Percentiles rank a stretch among this genome's conserved stretches.
Evolutionary conservation across 35 echinoderm and acorn worm species (phyloP).

Genomic region (Lytechinus pictus): DNA sequence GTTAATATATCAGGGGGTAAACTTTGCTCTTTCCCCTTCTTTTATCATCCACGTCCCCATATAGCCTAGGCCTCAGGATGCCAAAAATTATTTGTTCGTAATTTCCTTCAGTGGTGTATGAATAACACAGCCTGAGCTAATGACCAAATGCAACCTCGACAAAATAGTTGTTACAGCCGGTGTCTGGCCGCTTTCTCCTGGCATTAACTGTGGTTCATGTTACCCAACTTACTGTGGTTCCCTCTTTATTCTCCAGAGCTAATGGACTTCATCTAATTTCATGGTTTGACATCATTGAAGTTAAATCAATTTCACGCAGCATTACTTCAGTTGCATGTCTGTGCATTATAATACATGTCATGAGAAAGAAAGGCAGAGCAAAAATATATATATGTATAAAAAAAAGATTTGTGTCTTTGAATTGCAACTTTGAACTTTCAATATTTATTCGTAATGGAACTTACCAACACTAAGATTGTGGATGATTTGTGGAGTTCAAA

Average conservation of each 20-base stretch:
- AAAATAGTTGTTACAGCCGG: neutral
- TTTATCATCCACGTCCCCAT: neutral
- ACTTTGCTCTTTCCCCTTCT: neutral
- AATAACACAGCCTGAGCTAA: neutral
- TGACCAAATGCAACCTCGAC: neutral
- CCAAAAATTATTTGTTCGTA: neutral
- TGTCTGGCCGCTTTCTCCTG: conserved; percentile 1
- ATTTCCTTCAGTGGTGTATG: neutral
- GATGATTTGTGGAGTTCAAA: too few species aligned
- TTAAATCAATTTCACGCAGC: neutral
- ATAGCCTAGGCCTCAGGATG: neutral
- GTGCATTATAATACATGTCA: neutral
- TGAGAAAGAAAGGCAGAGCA: neutral
- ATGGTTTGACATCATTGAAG: neutral
- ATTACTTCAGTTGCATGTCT: neutral
- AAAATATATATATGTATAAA: neutral
- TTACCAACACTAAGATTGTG: too few species aligned
- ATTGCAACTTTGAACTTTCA: too few species aligned
- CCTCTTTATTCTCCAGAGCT: neutral
- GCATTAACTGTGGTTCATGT: neutral
- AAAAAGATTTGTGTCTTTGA: too few species aligned
- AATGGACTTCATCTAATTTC: neutral
- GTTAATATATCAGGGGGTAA: neutral
- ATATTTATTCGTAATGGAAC: too few species aligned
- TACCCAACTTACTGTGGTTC: neutral